These are phyloP conservation scores for Microcebus tavaratra DNA, from an alignment of 2,113 vertebrate genomes.

Conservation along the genomic window DNA sequence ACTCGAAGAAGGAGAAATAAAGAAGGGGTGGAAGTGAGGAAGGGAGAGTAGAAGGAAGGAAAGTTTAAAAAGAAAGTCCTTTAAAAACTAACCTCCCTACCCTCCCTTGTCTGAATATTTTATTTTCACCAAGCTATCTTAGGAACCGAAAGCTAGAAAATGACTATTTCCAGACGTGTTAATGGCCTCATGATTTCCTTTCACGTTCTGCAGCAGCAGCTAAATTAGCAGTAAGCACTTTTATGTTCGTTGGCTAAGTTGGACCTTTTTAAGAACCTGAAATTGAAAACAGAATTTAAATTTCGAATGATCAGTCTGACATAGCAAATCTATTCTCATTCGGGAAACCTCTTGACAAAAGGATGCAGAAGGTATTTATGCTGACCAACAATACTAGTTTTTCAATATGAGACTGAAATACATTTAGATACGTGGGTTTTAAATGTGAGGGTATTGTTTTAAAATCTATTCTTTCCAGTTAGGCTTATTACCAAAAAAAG, in stretches of 20 bases:
- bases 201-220: slow-evolving; percentile 39
- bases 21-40: neutral
- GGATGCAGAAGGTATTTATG: neutral
- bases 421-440: neutral
- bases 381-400: neutral
- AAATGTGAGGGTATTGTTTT: neutral
- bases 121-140: slow-evolving; percentile 61
- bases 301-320: slow-evolving; percentile 41
- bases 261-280: slow-evolving; percentile 42
- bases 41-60: neutral
- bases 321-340: slow-evolving; percentile 22
- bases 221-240: slow-evolving; percentile 49
- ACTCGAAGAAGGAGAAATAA: neutral
- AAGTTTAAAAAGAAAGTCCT: neutral
- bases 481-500: neutral
- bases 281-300: slow-evolving; percentile 58
- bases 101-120: slow-evolving; percentile 42
- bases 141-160: slow-evolving; percentile 24
- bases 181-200: slow-evolving; percentile 64
- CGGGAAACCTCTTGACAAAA: slow-evolving; percentile 17
- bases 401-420: neutral
- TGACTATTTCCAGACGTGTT: slow-evolving; percentile 66
- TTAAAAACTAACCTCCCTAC: neutral
- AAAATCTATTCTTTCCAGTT: neutral
- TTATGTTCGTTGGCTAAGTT: slow-evolving; percentile 23